phyloP scores from a whole-genome alignment of 2,113 vertebrate species.

The Channa argus region DNA sequence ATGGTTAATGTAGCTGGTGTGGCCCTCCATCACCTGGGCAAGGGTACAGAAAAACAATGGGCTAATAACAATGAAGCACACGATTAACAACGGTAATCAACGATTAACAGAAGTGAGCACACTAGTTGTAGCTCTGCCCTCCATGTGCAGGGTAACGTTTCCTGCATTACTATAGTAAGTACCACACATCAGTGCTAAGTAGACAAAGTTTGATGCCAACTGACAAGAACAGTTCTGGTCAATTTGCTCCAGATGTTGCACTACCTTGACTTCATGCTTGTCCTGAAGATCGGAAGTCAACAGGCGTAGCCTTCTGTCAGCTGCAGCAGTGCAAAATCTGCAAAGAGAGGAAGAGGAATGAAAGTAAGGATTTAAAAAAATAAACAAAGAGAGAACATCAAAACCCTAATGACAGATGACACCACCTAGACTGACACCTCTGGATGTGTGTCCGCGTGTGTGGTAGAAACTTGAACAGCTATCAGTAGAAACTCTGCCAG shows the following conservation, averaged over 20 bases:
- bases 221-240: constrained; percentile 48
- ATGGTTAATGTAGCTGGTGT: constrained; percentile 94
- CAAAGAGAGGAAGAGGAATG: constrained; percentile 16
- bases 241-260: constrained; percentile 68
- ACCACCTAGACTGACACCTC: constrained; percentile 57
- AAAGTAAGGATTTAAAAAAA: constrained; percentile 49
- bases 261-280: constrained; percentile 92
- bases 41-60: constrained; percentile 46
- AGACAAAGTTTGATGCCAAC: constrained; percentile 44
- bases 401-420: constrained; percentile 45
- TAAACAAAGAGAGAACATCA: constrained; percentile 49
- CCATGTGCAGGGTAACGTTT: constrained; percentile 32
- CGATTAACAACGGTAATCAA: not conserved
- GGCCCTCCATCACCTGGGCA: constrained; percentile 90
- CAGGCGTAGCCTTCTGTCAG: constrained; percentile 91
- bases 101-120: too few species aligned
- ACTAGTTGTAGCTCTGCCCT: constrained; percentile 5
- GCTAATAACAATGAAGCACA: constrained; percentile 34
- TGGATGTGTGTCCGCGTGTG: constrained; percentile 48
- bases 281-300: constrained; percentile 94
- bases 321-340: constrained; percentile 94
- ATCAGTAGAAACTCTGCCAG: constrained; percentile 65
- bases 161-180: constrained; percentile 36
- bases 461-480: constrained; percentile 60
- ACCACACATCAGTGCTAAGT: constrained; percentile 51